phyloP scores from a whole-genome alignment of 2,888 invertebrate genomes.

The Tinea pellionella region DNA sequence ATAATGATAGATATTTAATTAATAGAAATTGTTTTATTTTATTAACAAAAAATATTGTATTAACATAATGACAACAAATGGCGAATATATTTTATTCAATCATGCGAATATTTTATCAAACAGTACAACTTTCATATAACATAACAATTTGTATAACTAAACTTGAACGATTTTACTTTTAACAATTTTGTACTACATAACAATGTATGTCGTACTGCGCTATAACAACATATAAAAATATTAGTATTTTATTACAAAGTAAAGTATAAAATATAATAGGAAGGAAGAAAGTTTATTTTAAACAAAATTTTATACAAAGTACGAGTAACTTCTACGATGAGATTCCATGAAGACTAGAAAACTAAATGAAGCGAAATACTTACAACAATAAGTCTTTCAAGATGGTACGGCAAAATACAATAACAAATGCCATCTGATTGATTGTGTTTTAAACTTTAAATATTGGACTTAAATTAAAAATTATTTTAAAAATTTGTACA shows the following conservation, averaged over 20 bases:
- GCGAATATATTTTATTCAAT: constrained; percentile 48
- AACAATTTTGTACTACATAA: constrained; percentile 9
- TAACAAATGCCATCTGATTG: constrained; percentile 44
- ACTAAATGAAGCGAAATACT: constrained; percentile 69
- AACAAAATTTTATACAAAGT: constrained; percentile 16
- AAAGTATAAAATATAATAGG: constrained; percentile 16
- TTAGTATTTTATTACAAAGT: constrained; percentile 14
- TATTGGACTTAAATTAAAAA: constrained; percentile 57
- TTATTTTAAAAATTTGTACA: constrained; percentile 63
- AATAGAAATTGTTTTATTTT: constrained; percentile 62
- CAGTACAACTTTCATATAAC: constrained; percentile 57
- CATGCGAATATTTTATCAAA: constrained; percentile 60
- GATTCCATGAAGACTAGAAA: constrained; percentile 66
- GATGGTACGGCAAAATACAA: constrained; percentile 61
- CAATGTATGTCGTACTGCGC: neutral
- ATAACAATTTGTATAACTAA: constrained; percentile 29
- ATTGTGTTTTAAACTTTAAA: neutral
- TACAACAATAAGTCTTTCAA: constrained; percentile 67
- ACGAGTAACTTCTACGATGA: constrained; percentile 37
- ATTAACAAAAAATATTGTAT: constrained; percentile 55
- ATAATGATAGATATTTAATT: constrained; percentile 42
- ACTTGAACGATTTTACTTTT: constrained; percentile 19
- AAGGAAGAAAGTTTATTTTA: constrained; percentile 26
- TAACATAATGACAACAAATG: constrained; percentile 61
- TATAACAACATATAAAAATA: constrained; percentile 14